Conservation (phyloP, 2,113 vertebrate species). For the Microcebus lehilahytsara region DNA sequence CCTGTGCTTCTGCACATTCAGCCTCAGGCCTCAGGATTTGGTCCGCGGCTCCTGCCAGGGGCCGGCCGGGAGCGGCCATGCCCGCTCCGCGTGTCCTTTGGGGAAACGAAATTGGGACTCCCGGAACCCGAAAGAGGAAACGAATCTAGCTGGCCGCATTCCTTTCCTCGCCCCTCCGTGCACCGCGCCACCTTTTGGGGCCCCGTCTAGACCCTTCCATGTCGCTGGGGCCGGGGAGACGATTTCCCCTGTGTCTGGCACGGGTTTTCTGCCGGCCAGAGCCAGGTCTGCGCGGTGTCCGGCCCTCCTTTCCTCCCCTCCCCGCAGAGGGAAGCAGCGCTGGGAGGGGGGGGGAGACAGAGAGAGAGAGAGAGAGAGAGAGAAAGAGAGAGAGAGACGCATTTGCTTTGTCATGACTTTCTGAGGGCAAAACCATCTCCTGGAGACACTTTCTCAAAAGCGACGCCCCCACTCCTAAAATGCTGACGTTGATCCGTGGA, state of each 20-base stretch:
- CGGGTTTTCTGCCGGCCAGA: not conserved
- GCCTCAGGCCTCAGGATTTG: not conserved
- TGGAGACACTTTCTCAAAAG: slow-evolving; percentile 49
- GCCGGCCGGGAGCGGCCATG: not conserved
- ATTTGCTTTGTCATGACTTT: not conserved
- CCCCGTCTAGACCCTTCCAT: not conserved
- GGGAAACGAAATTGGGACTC: slow-evolving; percentile 83
- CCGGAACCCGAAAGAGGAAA: slow-evolving; percentile 83
- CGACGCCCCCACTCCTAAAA: not conserved
- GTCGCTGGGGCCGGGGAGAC: not conserved
- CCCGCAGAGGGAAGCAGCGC: not conserved
- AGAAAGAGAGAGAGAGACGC: not conserved
- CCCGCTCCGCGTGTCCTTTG: slow-evolving; percentile 66
- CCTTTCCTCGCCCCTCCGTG: not conserved
- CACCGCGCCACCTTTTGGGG: rapidly evolving
- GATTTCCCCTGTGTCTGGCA: slow-evolving; percentile 29
- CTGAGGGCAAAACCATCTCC: not conserved
- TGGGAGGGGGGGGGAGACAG: too few relatives aligned
- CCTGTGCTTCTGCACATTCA: not conserved
- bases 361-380: too few relatives aligned
- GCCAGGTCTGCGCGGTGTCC: not conserved
- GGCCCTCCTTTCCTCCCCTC: not conserved
- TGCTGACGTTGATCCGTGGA: not conserved
- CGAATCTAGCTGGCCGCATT: slow-evolving; percentile 73
- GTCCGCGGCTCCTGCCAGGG: not conserved